Evolutionary conservation across 2,888 invertebrate genomes (phyloP).

Genomic region (Ellobium chinense): DNA sequence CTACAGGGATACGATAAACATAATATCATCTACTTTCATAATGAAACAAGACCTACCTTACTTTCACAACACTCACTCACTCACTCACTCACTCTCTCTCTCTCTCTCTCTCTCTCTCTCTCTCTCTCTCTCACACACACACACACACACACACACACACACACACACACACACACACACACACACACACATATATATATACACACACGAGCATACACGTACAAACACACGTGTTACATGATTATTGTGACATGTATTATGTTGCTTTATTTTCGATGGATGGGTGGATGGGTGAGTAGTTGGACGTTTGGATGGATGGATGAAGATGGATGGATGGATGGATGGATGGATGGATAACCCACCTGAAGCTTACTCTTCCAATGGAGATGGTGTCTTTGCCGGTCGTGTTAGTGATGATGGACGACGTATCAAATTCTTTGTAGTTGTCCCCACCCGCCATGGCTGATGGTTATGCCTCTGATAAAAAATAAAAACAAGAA

Average conservation of each 20-base stretch:
- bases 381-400: not conserved
- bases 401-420: not conserved
- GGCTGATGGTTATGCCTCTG: no score
- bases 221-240: not conserved
- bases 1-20: no score
- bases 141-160: no score
- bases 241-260: no score
- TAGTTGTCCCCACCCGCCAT: conserved; percentile 3
- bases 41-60: no score
- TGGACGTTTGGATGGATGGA: no score
- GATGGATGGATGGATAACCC: not conserved
- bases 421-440: conserved; percentile 36
- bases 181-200: not conserved
- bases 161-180: not conserved
- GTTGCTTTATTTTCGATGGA: no score
- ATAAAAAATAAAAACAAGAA: not conserved
- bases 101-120: not conserved
- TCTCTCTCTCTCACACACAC: not conserved
- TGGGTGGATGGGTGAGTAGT: no score
- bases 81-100: not conserved
- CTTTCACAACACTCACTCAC: no score
- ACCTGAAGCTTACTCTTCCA: conserved; percentile 3
- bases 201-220: not conserved
- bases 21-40: no score
- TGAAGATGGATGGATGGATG: not conserved